phyloP scores from a whole-genome alignment of 2,888 invertebrate species.

The Atherix ibis region DNA sequence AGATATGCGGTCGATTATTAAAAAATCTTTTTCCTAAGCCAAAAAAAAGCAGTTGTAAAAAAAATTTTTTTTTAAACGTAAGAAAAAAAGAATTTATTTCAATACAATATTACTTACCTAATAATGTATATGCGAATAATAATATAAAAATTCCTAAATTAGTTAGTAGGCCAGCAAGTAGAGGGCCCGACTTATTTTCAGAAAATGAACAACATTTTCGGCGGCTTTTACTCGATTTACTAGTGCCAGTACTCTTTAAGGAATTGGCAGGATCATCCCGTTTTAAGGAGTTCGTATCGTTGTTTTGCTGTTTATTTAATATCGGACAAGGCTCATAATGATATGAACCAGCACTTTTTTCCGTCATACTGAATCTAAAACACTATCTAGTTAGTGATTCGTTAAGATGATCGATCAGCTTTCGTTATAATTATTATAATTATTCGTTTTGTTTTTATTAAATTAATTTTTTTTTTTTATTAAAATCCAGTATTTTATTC shows the following conservation, averaged over 20 bases:
- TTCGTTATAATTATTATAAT: too few relatives aligned
- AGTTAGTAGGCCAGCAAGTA: slow-evolving; percentile 54
- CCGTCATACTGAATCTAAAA: too few relatives aligned
- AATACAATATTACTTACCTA: slow-evolving; percentile 43
- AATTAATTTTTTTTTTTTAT: too few relatives aligned
- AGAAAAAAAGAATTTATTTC: slow-evolving; percentile 9
- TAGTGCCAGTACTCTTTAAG: slow-evolving; percentile 9
- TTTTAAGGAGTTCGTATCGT: slow-evolving; percentile 22
- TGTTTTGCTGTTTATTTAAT: slow-evolving; percentile 13
- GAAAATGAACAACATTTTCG: slow-evolving; percentile 16
- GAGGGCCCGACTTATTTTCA: slow-evolving; percentile 21
- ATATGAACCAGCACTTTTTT: slow-evolving; percentile 26
- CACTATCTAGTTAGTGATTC: too few relatives aligned
- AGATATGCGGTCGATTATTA: too few relatives aligned
- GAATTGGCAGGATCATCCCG: slow-evolving; percentile 10
- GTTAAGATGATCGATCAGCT: too few relatives aligned
- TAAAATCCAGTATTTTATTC: too few relatives aligned
- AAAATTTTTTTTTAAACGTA: too few relatives aligned
- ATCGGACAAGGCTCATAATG: slow-evolving; percentile 33
- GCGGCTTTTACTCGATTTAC: slow-evolving; percentile 9
- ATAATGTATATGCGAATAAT: slow-evolving; percentile 61
- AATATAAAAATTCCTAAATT: slow-evolving; percentile 71
- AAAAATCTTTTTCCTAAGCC: too few relatives aligned
- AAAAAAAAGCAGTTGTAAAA: too few relatives aligned
- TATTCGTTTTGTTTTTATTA: too few relatives aligned